Base-by-base conservation (phyloP, 2,888 invertebrate genomes). In the Troilus luridus region DNA sequence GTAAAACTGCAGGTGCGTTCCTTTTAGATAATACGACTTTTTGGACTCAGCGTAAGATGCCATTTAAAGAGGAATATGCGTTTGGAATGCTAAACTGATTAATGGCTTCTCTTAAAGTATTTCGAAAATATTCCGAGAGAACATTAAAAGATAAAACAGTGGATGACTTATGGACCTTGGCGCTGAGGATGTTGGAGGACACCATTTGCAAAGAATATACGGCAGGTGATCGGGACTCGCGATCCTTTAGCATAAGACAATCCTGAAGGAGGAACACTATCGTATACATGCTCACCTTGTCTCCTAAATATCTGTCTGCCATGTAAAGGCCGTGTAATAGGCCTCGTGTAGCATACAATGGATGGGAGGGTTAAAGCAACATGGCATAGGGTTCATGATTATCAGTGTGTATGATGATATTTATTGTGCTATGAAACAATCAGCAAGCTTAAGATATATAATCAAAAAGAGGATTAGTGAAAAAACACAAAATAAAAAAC, bases 261-360 rank as follows among this genome's bases (percentile, higher is more conserved):
- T 85, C n/a, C 85, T 56, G 7, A n/a, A 10, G 56, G n/a, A 85
- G 11, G 56, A n/a, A 54, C 56, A 54, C 56, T 85, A n/a, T n/a
- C 85, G 56, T 85, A 56, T 56, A 85, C 85, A 56, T 85, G 56
- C 11, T 7, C 12, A 21, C n/a, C n/a, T 58, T 85, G 85, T n/a
- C 85, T 85, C 85, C 56, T 85, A 85, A 85, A 85, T 85, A 58
- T n/a, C 85, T 85, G 85, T 1, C n/a, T 56, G 56, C 11, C 56
- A 7, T 85, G 85, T 85, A 56, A 85, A 85, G 56, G 56, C 3
- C n/a, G 56, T 85, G 85, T 85, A 85, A 85, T 85, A 56, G 85
- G 10, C 56, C n/a, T 81, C 54, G 56, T 19, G n/a, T 56, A 21
- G 11, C 12, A 9, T 56, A 14, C 11, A 85, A 56, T n/a, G 56